Base-by-base conservation (phyloP, 2,113 vertebrate species). In the Ammodytes marinus region DNA sequence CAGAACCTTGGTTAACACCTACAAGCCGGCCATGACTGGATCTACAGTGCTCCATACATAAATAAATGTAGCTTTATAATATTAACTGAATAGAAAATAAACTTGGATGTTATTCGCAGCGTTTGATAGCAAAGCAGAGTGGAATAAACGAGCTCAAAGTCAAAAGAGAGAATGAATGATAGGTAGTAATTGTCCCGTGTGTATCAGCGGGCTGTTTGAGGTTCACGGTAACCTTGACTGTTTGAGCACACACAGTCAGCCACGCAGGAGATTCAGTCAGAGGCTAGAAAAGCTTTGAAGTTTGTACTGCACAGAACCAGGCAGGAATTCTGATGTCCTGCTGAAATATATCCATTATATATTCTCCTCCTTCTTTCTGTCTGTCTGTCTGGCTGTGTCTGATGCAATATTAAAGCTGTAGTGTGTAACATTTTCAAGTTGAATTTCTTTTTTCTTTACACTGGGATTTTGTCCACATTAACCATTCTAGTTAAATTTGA, bases 301-400 rank as follows among this genome's bases (percentile, higher is more conserved):
- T 85, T 27, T 86, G 80, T 63, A 64, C 89, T 94, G 96, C 96
- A 94, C 96, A 96, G 95, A 91, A 86, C 89, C 92, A 54, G 96
- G 96, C 96, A 96, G 96, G 96, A 95, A 97, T 96, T 94, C 96
- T 93, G 92, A 96, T 95, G 94, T 27, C 60, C 65, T 89, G 92
- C 95, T 43, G 39, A 27, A 27, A 27, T 49, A 93, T 88, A 94
- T 91, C 89, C 73, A 39, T 71, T 66, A 88, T 81, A 65, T 72
- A 69, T 73, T 73, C 69, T 52, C 77, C 71, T 68, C 69, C 49
- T 49, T 45, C 77, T 58, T 52, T 7, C 58, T 1, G 4, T n/a
- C 60, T 88, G 27, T 27, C 50, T 17, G 8, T 37, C 45, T 39
- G 27, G 49, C 58, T 1, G 4, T n/a, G 55, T 88, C 73, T 15